Evolutionary conservation across 92 coral and sea anemone species (phyloP).

Genomic region (Zoanthus sociatus): DNA sequence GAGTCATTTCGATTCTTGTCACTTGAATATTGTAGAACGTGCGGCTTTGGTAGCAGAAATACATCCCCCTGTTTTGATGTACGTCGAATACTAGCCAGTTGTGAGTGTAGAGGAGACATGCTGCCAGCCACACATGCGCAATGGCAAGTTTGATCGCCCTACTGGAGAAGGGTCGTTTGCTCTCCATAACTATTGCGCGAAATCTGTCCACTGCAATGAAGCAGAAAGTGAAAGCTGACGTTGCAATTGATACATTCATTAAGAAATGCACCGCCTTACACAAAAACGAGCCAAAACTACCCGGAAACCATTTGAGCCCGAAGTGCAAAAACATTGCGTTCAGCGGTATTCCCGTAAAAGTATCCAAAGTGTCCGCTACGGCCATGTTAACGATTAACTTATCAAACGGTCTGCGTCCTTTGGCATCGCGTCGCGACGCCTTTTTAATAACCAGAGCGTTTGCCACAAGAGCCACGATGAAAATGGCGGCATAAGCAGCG

Average conservation of each 20-base stretch:
- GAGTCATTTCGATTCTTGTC: constrained; percentile 29
- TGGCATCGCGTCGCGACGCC: constrained; percentile 23
- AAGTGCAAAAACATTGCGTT: constrained; percentile 15
- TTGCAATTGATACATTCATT: constrained; percentile 34
- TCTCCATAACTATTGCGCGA: constrained; percentile 40
- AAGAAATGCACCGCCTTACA: constrained; percentile 38
- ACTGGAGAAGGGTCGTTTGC: constrained; percentile 34
- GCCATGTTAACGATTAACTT: constrained; percentile 43
- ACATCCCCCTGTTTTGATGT: not conserved
- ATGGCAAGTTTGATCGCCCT: constrained; percentile 27
- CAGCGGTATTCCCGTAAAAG: constrained; percentile 47
- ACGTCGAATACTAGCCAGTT: constrained; percentile 19
- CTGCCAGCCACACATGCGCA: not conserved
- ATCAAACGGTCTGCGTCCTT: constrained; percentile 27
- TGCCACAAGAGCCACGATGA: constrained; percentile 13
- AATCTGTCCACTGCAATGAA: constrained; percentile 36
- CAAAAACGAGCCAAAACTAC: constrained; percentile 12
- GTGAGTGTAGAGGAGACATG: constrained; percentile 19
- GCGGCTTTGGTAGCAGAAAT: constrained; percentile 30
- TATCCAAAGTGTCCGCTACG: constrained; percentile 31
- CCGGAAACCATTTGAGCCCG: constrained; percentile 30
- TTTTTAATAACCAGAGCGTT: constrained; percentile 18
- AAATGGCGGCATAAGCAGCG: not conserved
- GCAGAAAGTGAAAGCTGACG: constrained; percentile 34
- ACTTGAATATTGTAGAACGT: not conserved